Conservation (phyloP, 2,797 vertebrate species). For the Harpagifer antarcticus region DNA sequence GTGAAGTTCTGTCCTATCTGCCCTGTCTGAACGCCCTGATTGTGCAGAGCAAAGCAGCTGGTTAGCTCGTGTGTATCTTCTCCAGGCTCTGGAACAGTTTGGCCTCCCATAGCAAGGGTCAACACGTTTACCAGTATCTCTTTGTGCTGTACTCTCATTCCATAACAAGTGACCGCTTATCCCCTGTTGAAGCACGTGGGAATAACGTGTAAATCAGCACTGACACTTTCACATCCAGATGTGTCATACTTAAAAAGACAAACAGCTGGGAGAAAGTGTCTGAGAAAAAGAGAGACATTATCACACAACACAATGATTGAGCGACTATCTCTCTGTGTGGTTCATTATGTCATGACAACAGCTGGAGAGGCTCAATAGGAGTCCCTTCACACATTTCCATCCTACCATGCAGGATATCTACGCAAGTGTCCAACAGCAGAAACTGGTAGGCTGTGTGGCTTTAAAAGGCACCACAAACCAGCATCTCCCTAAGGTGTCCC, state of each 20-base stretch:
- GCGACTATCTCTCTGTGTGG: slow-evolving; percentile 26
- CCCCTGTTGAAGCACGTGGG: neutral
- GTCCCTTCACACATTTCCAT: slow-evolving; percentile 45
- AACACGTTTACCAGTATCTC: neutral
- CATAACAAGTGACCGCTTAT: slow-evolving; percentile 23
- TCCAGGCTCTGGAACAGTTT: too few relatives aligned
- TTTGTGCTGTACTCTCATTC: slow-evolving; percentile 1
- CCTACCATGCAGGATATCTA: slow-evolving; percentile 71
- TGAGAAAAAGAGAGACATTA: slow-evolving; percentile 45
- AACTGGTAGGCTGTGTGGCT: slow-evolving; percentile 39
- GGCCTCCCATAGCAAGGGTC: neutral
- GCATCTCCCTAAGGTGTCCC: slow-evolving; percentile 62
- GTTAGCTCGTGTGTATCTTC: too few relatives aligned
- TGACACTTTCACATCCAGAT: slow-evolving; percentile 50
- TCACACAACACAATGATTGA: slow-evolving; percentile 35
- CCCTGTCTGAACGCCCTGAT: too few relatives aligned
- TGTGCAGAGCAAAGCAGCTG: too few relatives aligned
- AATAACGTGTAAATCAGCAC: slow-evolving; percentile 37
- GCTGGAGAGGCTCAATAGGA: slow-evolving; percentile 64
- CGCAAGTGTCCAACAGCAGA: slow-evolving; percentile 53
- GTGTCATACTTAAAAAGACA: slow-evolving; percentile 37
- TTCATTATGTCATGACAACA: slow-evolving; percentile 67
- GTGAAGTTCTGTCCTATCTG: too few relatives aligned
- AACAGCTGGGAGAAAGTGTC: slow-evolving; percentile 44
- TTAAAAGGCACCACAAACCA: slow-evolving; percentile 48